Conservation (phyloP, 2,797 vertebrate genomes). For the Myotis pilosus region DNA sequence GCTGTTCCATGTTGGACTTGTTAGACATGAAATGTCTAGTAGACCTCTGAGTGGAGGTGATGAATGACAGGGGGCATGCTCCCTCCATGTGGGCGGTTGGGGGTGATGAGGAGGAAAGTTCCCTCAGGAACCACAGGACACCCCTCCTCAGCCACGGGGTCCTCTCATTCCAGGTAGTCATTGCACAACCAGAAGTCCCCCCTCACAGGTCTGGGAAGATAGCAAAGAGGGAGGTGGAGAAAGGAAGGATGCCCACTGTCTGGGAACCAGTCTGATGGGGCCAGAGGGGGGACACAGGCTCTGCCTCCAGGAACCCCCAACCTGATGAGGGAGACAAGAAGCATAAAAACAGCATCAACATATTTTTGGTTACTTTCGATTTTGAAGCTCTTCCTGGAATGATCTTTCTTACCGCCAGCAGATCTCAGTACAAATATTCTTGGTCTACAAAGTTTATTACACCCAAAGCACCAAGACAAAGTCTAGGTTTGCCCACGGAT, state of each 20-base stretch:
- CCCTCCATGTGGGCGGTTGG: accelerated
- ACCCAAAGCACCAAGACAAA: background rate
- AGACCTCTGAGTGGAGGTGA: background rate
- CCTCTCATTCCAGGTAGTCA: background rate
- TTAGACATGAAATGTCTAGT: background rate
- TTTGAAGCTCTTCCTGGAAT: background rate
- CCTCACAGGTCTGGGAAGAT: background rate
- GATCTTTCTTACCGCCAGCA: background rate
- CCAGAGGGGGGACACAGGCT: background rate
- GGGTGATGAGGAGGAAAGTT: background rate
- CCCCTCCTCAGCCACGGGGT: background rate
- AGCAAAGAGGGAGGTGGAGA: background rate
- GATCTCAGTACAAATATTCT: background rate
- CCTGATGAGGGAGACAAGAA: background rate
- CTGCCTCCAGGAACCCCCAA: background rate
- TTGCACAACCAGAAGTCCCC: background rate
- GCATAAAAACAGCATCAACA: background rate
- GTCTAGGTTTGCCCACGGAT: background rate
- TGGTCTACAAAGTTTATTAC: background rate
- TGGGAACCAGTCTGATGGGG: background rate
- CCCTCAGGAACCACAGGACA: background rate
- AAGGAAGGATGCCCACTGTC: background rate
- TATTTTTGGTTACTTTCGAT: background rate
- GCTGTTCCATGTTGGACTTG: background rate
- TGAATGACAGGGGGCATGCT: accelerated